Evolutionary conservation across 2,888 invertebrate genomes (phyloP).

Genomic region (Brenthis hecate): DNA sequence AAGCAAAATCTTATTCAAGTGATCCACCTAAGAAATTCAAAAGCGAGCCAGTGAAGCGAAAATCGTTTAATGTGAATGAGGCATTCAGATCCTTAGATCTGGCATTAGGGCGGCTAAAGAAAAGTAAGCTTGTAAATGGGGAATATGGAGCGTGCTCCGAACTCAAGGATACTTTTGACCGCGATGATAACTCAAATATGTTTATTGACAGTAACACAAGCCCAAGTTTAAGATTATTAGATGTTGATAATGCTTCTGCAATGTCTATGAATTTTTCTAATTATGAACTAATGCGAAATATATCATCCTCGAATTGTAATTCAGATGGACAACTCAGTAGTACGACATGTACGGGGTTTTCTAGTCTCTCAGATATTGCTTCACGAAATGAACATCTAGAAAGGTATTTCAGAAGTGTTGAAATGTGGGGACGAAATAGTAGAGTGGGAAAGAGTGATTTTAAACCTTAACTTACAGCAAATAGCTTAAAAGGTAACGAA

Average conservation of each 20-base stretch:
- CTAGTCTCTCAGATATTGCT: conserved; percentile 51
- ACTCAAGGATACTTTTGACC: conserved; percentile 39
- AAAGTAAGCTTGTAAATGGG: conserved; percentile 60
- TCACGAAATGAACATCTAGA: conserved; percentile 68
- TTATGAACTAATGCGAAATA: conserved; percentile 69
- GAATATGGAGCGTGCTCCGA: conserved; percentile 46
- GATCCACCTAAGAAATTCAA: conserved; percentile 47
- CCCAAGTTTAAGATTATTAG: conserved; percentile 44
- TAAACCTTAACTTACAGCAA: not conserved
- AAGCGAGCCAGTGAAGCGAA: conserved; percentile 57
- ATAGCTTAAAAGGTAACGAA: conserved; percentile 6
- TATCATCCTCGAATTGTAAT: conserved; percentile 65
- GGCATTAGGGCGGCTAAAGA: conserved; percentile 61
- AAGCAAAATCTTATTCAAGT: conserved; percentile 55
- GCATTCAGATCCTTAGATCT: conserved; percentile 63
- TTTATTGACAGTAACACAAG: conserved; percentile 52
- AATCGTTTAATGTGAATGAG: conserved; percentile 62
- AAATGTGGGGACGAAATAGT: conserved; percentile 61
- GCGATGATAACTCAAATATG: conserved; percentile 48
- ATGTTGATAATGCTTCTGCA: conserved; percentile 57
- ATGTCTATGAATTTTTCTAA: conserved; percentile 75
- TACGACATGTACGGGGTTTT: conserved; percentile 52
- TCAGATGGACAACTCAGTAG: conserved; percentile 67
- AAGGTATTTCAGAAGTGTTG: conserved; percentile 68
- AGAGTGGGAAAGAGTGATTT: conserved; percentile 27